Evolutionary conservation across 2,888 invertebrate genomes (phyloP), one percentile per base, ranked within the genome.

Genomic region (Lydus trimaculatus): DNA sequence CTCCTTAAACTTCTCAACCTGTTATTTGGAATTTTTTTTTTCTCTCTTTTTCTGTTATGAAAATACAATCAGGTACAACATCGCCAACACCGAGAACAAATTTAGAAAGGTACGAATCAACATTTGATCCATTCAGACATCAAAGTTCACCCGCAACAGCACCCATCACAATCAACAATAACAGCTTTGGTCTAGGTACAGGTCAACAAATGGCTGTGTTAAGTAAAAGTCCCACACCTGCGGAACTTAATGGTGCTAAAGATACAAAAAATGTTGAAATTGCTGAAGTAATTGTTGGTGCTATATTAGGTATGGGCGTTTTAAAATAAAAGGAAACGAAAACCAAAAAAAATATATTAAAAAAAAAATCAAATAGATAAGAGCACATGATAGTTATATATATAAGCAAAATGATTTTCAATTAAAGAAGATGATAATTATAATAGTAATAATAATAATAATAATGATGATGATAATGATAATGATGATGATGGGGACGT

Each of bases 261-360:
- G 94, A 95, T 87, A 89, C 92, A 83, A 94, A 94, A 89, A 95
- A 95, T 88, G 93, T 96, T 84, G 96, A 98, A 90, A 96, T 98
- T 85, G 92, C 96, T 70, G 96, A 97, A 90, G 92, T 94, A 87
- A 96, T 98, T 87, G 97, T 98, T 85, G 98, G 98, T 83, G 98
- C 97, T 84, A 97, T 99, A 83, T 90, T 98, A 86, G 98, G 96
- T 89, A 88, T 70, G 69, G 69, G 66, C 65, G 64, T 63, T 68
- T 69, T 69, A 69, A 69, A 63, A 66, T 66, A 39, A 33, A 33
- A 33, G 11, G n/a, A 39, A 39, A 39, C 0, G n/a, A 17, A 43
- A 43, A n/a, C 6, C 6, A n/a, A 43, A 43, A 17, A 11, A 43
- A 43, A 43, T 5, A 6, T 17, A 17, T 43, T 2, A 36, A 36